These are phyloP conservation scores for Ectropis grisescens DNA, from an alignment of 1,140 invertebrate genomes.

Conservation along the genomic window DNA sequence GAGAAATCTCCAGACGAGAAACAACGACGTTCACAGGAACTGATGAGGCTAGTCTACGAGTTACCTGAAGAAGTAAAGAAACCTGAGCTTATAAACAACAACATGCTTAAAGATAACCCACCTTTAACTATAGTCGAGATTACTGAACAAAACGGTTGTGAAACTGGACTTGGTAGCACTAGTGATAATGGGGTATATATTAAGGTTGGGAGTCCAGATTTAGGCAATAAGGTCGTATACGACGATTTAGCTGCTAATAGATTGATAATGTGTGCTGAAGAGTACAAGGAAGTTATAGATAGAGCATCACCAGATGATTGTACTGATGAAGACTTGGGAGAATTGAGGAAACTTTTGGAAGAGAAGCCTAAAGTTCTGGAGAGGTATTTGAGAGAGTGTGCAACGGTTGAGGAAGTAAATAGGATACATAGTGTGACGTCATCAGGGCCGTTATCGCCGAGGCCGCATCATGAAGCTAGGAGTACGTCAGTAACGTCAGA, in stretches of 20 bases:
- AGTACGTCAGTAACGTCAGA: constrained; percentile 86
- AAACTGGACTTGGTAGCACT: constrained; percentile 31
- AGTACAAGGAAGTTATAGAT: constrained; percentile 47
- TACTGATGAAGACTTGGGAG: constrained; percentile 44
- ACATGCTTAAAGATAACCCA: constrained; percentile 59
- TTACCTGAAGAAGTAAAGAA: constrained; percentile 46
- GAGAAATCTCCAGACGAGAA: constrained; percentile 33
- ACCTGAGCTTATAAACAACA: constrained; percentile 32
- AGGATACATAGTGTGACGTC: constrained; percentile 68
- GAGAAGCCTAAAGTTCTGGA: constrained; percentile 65
- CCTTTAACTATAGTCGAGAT: constrained; percentile 58
- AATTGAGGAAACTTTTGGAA: constrained; percentile 45
- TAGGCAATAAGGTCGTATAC: constrained; percentile 51
- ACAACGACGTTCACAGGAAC: constrained; percentile 46
- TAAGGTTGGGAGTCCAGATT: constrained; percentile 40
- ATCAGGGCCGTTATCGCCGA: constrained; percentile 67
- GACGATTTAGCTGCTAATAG: constrained; percentile 44
- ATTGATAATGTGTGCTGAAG: constrained; percentile 42
- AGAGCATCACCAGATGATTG: constrained; percentile 43
- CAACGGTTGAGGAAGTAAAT: constrained; percentile 74
- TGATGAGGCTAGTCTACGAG: constrained; percentile 65
- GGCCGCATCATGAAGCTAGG: constrained; percentile 57
- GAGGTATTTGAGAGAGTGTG: constrained; percentile 80
- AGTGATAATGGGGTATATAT: constrained; percentile 40
- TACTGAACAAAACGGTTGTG: constrained; percentile 60